phyloP scores from a whole-genome alignment of 2,888 invertebrate genomes.

The Netelia virgata region DNA sequence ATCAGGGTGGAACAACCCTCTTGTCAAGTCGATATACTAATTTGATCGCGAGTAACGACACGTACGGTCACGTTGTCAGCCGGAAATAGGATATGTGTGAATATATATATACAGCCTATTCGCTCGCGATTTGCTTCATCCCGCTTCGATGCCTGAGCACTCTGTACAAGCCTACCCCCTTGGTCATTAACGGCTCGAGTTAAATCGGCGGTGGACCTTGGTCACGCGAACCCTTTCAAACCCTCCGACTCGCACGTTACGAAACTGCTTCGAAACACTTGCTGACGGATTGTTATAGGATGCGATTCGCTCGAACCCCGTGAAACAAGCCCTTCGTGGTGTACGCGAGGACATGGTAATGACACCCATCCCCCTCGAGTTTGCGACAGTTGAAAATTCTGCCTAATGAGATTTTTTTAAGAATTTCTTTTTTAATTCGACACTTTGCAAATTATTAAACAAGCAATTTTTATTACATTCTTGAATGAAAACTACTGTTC shows the following conservation, averaged over 20 bases:
- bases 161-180: constrained; percentile 31
- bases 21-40: constrained; percentile 62
- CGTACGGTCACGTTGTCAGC: constrained; percentile 55
- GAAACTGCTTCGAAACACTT: constrained; percentile 51
- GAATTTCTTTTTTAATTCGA: no score
- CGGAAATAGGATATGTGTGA: constrained; percentile 13
- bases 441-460: no score
- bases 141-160: constrained; percentile 42
- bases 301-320: background rate
- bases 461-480: no score
- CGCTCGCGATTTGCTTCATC: constrained; percentile 56
- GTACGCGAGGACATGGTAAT: no score
- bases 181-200: constrained; percentile 66
- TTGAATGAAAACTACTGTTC: no score
- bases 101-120: constrained; percentile 34
- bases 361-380: no score
- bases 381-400: no score
- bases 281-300: constrained; percentile 21
- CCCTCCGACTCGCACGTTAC: constrained; percentile 15
- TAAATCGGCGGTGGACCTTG: constrained; percentile 59
- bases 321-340: no score
- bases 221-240: constrained; percentile 61
- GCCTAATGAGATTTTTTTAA: no score
- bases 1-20: constrained; percentile 15
- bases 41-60: constrained; percentile 60